These are phyloP conservation scores for Cynodonichthys magdalenae DNA, from an alignment of 2,797 vertebrate genomes.

Conservation along the genomic window DNA sequence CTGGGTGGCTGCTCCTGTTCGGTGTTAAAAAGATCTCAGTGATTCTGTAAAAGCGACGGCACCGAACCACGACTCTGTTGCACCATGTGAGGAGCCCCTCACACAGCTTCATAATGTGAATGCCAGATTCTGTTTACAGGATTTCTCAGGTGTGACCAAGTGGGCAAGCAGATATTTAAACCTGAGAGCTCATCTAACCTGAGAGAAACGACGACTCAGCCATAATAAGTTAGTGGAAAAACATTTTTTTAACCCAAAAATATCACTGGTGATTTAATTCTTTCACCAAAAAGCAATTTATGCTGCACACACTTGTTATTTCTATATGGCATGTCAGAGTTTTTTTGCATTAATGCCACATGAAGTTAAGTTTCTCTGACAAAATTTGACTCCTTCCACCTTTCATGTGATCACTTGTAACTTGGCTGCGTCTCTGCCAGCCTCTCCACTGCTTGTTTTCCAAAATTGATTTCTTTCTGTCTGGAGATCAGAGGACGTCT, in stretches of 20 bases:
- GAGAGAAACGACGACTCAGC: slow-evolving; percentile 1
- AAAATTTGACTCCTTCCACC: slow-evolving; percentile 15
- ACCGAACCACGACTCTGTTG: slow-evolving; percentile 10
- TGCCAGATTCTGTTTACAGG: slow-evolving; percentile 32
- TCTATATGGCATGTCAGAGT: background rate
- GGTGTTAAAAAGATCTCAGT: slow-evolving; percentile 24
- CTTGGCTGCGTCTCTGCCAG: slow-evolving; percentile 26
- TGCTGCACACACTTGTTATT: background rate
- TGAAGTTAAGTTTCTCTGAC: slow-evolving; percentile 8
- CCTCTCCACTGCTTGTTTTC: slow-evolving; percentile 42
- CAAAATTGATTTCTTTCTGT: slow-evolving; percentile 66
- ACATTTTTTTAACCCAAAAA: background rate
- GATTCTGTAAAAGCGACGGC: slow-evolving; percentile 21
- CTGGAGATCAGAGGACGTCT: slow-evolving; percentile 54
- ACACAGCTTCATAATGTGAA: slow-evolving; percentile 26
- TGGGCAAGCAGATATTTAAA: slow-evolving; percentile 28
- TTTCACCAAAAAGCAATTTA: background rate
- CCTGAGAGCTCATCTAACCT: slow-evolving; percentile 2
- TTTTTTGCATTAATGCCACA: background rate
- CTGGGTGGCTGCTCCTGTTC: slow-evolving; percentile 16
- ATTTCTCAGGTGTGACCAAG: slow-evolving; percentile 36
- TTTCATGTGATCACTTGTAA: slow-evolving; percentile 22
- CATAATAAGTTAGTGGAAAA: slow-evolving; percentile 5
- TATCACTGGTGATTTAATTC: background rate
- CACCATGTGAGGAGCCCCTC: slow-evolving; percentile 7